Percentiles rank a stretch among this genome's conserved stretches.
Evolutionary conservation across 2,797 vertebrate genomes (phyloP).

Genomic region (Sebastes trivittatus): DNA sequence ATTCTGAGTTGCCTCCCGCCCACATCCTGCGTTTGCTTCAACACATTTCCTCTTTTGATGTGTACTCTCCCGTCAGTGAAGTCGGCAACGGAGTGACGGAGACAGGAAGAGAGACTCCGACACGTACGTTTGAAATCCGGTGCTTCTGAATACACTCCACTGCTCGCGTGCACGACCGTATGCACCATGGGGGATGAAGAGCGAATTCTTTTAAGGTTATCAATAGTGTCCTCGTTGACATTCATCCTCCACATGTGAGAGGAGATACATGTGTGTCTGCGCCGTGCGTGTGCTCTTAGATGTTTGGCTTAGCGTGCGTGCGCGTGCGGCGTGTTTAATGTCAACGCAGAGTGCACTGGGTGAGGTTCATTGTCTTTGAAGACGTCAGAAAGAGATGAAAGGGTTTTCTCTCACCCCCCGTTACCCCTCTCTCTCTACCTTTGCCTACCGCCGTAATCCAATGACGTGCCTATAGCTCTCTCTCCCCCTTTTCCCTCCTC

Average conservation of each 20-base stretch:
- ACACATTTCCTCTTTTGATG: slow-evolving; percentile 55
- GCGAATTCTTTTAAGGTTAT: slow-evolving; percentile 55
- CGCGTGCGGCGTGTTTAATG: slow-evolving; percentile 66
- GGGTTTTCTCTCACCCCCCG: slow-evolving; percentile 56
- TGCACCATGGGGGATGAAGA: background rate
- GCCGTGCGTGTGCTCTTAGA: slow-evolving; percentile 35
- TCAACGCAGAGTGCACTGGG: slow-evolving; percentile 58
- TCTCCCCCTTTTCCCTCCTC: slow-evolving; percentile 18
- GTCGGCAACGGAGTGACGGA: slow-evolving; percentile 43
- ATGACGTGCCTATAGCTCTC: slow-evolving; percentile 26
- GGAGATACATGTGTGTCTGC: background rate
- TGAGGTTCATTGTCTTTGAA: slow-evolving; percentile 83
- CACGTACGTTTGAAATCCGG: slow-evolving; percentile 13
- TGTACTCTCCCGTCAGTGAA: slow-evolving; percentile 44
- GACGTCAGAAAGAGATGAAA: slow-evolving; percentile 81
- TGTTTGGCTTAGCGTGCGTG: slow-evolving; percentile 37
- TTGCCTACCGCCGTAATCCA: slow-evolving; percentile 52
- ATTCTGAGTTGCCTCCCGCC: slow-evolving; percentile 40
- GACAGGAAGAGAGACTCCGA: slow-evolving; percentile 33
- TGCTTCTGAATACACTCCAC: slow-evolving; percentile 9
- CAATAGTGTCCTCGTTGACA: slow-evolving; percentile 56
- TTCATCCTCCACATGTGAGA: slow-evolving; percentile 45
- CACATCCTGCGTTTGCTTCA: slow-evolving; percentile 44
- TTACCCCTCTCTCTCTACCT: slow-evolving; percentile 51
- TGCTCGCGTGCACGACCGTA: background rate